Evolutionary conservation across 2,113 vertebrate genomes (phyloP), one percentile per base, ranked within the genome.

Genomic region (Oncorhynchus tshawytscha): DNA sequence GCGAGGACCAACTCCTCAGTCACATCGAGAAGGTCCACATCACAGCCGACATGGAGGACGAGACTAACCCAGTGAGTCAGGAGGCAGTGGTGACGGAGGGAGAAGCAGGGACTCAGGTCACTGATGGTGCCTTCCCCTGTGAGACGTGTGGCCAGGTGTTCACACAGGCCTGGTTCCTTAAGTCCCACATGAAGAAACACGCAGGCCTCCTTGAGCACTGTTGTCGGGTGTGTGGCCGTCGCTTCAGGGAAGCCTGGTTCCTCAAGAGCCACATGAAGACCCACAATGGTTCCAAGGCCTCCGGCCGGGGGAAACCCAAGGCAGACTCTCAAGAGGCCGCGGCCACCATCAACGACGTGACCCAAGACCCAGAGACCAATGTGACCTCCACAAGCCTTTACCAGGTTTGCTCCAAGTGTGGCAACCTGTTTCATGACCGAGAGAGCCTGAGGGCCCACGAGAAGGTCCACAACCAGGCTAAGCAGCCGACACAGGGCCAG

Each of bases 191-290:
- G 95, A 98, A 96, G 89, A 98, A 97, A 83, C 97, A 99, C 59
- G 89, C 95, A 0, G 95, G 95, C 12, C 95, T 96, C 69, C 94
- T 98, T 73, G 96, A 97, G 86, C 96, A 98, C 0, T 95, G 96
- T 74, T 99, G 97, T 88, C 95, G 95, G 60, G 94, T 99, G 74
- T 99, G 97, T 15, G 96, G 96, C 67, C 92, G 97, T 20, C 91
- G 96, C 34, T 99, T 99, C 93, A 95, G 97, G 0, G 97, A 99
- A 88, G 95, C 96, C 16, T 99, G 97, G 97, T 98, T 98, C 80
- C 95, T 99, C 51, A 98, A 97, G 89, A 98, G 96, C 82, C 97
- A 99, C 85, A 98, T 99, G 97, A 99, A 98, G 91, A 96, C 96
- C 0, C 97, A 99, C 0, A 95, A 94, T 80, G 93, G 93, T 49